Evolutionary conservation across 2,797 vertebrate genomes (phyloP).

Genomic region (Syndactyla subalaris): DNA sequence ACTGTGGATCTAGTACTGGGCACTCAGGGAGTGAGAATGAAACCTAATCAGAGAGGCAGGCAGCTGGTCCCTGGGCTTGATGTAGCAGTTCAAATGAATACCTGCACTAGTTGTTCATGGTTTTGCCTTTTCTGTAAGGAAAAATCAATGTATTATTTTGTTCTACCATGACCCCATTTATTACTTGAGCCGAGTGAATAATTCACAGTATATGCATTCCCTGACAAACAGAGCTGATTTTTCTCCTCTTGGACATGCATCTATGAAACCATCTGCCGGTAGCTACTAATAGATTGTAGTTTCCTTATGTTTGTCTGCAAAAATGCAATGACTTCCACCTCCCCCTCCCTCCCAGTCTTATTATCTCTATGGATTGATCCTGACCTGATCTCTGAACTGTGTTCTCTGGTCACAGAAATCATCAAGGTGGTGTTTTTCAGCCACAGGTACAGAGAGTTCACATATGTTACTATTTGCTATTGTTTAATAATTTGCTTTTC

Average conservation of each 20-base stretch:
- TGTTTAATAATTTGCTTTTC: not conserved
- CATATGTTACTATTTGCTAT: not conserved
- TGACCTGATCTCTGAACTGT: not conserved
- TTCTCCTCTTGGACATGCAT: not conserved
- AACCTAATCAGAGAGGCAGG: not conserved
- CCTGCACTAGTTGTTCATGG: not conserved
- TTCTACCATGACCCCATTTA: not conserved
- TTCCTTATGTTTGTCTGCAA: constrained; percentile 1
- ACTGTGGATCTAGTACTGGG: fast-evolving
- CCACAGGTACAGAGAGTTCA: not conserved
- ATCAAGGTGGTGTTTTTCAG: not conserved
- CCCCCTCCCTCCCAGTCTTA: not conserved
- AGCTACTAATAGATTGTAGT: constrained; percentile 39
- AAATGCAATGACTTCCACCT: not conserved
- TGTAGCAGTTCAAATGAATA: not conserved
- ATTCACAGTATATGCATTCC: not conserved
- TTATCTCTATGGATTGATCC: not conserved
- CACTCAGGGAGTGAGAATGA: not conserved
- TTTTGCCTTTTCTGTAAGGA: not conserved
- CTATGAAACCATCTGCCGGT: constrained; percentile 42
- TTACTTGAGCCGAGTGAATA: constrained; percentile 21
- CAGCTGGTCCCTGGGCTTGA: not conserved
- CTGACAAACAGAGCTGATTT: not conserved
- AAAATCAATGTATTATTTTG: not conserved
- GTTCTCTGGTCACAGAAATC: not conserved